Conservation (phyloP, 2,888 invertebrate genomes). For the Dugesia japonica region DNA sequence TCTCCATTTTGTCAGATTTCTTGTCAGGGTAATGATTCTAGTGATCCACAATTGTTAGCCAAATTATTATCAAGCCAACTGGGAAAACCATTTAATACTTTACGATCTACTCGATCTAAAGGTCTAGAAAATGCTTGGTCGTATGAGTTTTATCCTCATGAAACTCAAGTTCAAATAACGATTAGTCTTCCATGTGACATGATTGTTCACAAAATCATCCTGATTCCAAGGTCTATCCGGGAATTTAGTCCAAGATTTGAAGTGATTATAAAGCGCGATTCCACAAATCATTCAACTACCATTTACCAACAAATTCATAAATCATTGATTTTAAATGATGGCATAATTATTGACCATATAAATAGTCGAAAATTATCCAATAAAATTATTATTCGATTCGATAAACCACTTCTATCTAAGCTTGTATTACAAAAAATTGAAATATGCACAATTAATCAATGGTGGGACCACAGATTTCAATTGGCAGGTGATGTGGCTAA, state of each 20-base stretch:
- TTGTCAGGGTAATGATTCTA: conserved; percentile 1
- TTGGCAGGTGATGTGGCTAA: background rate
- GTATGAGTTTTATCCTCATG: conserved; percentile 81
- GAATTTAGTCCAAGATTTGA: conserved; percentile 32
- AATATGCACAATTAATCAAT: conserved; percentile 7
- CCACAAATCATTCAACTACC: background rate
- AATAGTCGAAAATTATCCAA: conserved; percentile 30
- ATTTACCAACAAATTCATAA: conserved; percentile 16
- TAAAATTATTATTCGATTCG: conserved; percentile 28
- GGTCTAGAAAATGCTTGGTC: conserved; percentile 56
- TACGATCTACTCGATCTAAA: background rate
- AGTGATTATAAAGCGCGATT: background rate
- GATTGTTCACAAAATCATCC: conserved; percentile 67
- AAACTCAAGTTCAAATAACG: conserved; percentile 66
- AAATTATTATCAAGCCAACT: background rate
- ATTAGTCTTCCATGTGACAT: conserved; percentile 73
- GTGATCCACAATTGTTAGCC: background rate
- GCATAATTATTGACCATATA: background rate
- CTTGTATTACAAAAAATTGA: conserved; percentile 46
- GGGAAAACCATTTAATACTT: background rate
- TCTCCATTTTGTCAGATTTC: background rate
- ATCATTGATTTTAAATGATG: conserved; percentile 21
- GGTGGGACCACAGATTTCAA: background rate
- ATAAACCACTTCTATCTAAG: conserved; percentile 23
- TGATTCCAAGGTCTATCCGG: conserved; percentile 71